phyloP scores from a whole-genome alignment of 1,140 invertebrate species.

The Aphelenchoides avenae region DNA sequence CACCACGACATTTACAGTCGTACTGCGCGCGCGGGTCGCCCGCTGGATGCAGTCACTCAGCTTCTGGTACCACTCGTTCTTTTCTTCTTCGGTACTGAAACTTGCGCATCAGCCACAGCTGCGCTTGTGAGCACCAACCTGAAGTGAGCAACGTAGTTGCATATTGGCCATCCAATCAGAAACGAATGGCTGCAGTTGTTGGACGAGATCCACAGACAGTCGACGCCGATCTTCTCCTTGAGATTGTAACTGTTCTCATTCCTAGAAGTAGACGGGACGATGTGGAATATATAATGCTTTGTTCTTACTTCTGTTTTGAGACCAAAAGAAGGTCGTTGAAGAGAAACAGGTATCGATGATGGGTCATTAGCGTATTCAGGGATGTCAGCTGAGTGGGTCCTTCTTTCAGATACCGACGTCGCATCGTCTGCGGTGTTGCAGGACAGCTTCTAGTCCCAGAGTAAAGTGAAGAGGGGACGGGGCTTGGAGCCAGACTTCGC shows the following conservation, averaged over 20 bases:
- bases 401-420: constrained; percentile 31
- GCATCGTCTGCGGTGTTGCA: constrained; percentile 24
- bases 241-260: constrained; percentile 59
- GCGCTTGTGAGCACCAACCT: too few species aligned
- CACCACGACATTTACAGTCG: constrained; percentile 37
- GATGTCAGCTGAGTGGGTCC: constrained; percentile 52
- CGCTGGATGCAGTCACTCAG: constrained; percentile 26
- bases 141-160: constrained; percentile 62
- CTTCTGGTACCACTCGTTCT: constrained; percentile 40
- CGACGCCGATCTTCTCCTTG: constrained; percentile 61
- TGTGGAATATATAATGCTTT: not conserved
- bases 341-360: constrained; percentile 62
- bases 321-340: constrained; percentile 63
- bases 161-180: constrained; percentile 62
- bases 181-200: constrained; percentile 61
- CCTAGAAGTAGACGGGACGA: not conserved
- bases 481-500: too few species aligned
- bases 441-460: constrained; percentile 24
- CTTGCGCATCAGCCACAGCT: too few species aligned
- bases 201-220: constrained; percentile 62
- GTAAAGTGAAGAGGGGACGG: too few species aligned
- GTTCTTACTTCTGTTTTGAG: constrained; percentile 63
- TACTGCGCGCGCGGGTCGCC: constrained; percentile 10
- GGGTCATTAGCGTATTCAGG: constrained; percentile 46
- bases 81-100: constrained; percentile 54